Base-by-base conservation (phyloP, 2,888 invertebrate genomes). In the Mimumesa dahlbomi region DNA sequence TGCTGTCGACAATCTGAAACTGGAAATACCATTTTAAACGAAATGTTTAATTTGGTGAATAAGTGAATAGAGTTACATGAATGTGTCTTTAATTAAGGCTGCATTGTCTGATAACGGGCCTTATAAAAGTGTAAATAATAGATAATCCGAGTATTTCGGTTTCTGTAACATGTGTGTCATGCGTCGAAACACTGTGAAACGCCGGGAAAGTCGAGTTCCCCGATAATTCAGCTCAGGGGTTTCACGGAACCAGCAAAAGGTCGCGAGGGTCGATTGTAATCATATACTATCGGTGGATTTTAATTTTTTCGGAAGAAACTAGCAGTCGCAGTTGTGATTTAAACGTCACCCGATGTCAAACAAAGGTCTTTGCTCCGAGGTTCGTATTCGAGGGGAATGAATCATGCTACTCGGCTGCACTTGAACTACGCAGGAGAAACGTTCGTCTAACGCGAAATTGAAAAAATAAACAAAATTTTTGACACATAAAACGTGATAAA, bases 221-320 rank as follows among this genome's bases (percentile, higher is more conserved):
- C 16, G 18, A 52, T 40, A 42, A 46, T 22, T 21, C 7, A 29
- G 31, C 34, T 45, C 22, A 19, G 14, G 13, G 43, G n/a, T 22
- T 21, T n/a, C 6, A 14, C 13, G 2, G 5, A 9, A 6, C 11
- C 36, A 18, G 31, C 31, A n/a, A 40, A 34, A 74, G 67, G 71
- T 74, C 74, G 45, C 4, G n/a, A 14, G 42, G 45, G 67, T 74
- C 64, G 38, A 53, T 45, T n/a, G 13, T 62, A 65, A 71, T 74
- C 59, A 14, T n/a, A 5, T 13, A 38, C 25, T 22, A 19, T 13
- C 36, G 3, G n/a, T 14, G 7, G n/a, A 14, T n/a, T 0, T 29
- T 6, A 34, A n/a, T 48, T 14, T 40, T 11, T 25, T 61, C 0
- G 1, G 7, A 3, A 16, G 40, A 54, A 42, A 11, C 9, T 11